These are phyloP conservation scores for Lipotes vexillifer DNA, from an alignment of 2,113 vertebrate species.

Conservation along the genomic window DNA sequence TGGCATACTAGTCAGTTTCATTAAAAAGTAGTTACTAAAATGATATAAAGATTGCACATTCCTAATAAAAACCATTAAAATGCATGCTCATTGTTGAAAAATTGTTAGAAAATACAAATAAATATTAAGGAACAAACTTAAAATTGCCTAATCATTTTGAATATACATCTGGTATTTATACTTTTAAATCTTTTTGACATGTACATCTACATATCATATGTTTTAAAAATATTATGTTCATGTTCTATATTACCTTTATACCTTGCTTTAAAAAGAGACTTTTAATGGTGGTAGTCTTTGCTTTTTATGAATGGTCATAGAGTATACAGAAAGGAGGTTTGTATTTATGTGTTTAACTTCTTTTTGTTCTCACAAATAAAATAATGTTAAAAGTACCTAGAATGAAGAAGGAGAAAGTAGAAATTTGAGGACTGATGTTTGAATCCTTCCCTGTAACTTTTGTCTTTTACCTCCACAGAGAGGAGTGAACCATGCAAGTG, in stretches of 20 bases:
- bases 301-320: neutral
- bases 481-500: neutral
- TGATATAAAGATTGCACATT: neutral
- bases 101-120: neutral
- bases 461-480: neutral
- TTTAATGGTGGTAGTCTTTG: neutral
- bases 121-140: neutral
- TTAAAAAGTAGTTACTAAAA: neutral
- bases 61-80: neutral
- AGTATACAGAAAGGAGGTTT: neutral
- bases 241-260: neutral
- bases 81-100: neutral
- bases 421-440: neutral
- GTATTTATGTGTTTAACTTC: neutral
- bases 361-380: neutral
- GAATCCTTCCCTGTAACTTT: neutral
- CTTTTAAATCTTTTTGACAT: neutral
- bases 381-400: neutral
- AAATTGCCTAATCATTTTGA: constrained; percentile 3
- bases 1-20: neutral
- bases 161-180: neutral
- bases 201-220: neutral
- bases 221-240: neutral
- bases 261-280: neutral
- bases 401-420: neutral